Conservation (phyloP, 1,140 invertebrate genomes). For the Platorchestia sp. region DNA sequence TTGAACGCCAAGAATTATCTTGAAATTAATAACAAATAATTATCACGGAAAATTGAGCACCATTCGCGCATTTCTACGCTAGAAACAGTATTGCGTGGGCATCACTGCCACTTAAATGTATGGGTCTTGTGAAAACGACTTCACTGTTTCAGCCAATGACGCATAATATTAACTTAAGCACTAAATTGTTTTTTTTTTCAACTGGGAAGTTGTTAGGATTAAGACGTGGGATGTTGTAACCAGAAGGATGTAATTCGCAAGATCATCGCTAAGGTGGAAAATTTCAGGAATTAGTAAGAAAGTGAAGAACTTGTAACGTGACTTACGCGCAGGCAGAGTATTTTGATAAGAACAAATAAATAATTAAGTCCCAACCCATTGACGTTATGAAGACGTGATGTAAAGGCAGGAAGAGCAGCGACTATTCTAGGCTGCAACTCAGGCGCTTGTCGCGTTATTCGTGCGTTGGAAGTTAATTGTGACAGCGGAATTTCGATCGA, state of each 20-base stretch:
- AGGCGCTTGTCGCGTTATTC: not conserved
- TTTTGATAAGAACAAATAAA: not conserved
- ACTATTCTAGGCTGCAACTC: not conserved
- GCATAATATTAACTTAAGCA: too few relatives aligned
- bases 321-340: not conserved
- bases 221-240: not conserved
- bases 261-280: not conserved
- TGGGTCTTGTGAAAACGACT: too few relatives aligned
- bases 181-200: not conserved
- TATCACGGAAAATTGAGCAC: too few relatives aligned
- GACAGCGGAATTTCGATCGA: not conserved
- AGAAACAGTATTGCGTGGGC: too few relatives aligned
- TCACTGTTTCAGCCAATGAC: too few relatives aligned
- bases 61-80: too few relatives aligned
- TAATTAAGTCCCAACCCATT: not conserved
- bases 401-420: not conserved
- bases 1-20: too few relatives aligned
- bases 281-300: not conserved
- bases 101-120: too few relatives aligned
- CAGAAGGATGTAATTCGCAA: not conserved
- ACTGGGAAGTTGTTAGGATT: not conserved
- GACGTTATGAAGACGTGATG: not conserved
- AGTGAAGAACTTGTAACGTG: not conserved
- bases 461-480: not conserved
- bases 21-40: too few relatives aligned